A percentile compares a stretch with the other conserved stretches of the same genome.
Evolutionary conservation across 2,113 vertebrate species (phyloP).

Genomic region (Dipodomys merriami): DNA sequence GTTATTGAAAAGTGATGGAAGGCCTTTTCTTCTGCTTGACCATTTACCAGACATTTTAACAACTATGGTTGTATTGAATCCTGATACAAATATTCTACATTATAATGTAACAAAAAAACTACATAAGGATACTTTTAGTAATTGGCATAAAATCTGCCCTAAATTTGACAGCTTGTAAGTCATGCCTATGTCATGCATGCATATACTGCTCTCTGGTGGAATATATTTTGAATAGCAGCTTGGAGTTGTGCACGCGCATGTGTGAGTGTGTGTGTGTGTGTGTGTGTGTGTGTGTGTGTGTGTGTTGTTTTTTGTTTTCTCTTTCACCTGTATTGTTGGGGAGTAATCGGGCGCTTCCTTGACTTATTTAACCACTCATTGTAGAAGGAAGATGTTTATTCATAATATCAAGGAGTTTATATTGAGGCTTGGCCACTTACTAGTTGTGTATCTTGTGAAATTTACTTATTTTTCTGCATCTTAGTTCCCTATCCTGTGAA

Average conservation of each 20-base stretch:
- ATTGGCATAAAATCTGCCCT: neutral
- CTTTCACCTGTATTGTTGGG: rapidly evolving
- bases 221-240: neutral
- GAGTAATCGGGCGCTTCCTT: neutral
- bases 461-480: neutral
- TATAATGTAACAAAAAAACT: neutral
- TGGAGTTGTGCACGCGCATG: no score
- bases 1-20: neutral
- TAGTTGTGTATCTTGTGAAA: neutral
- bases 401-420: neutral
- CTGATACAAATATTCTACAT: neutral
- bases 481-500: neutral
- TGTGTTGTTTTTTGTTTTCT: neutral
- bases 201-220: conserved; percentile 68
- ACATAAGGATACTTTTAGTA: neutral
- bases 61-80: neutral
- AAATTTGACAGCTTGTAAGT: neutral
- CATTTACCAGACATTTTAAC: neutral
- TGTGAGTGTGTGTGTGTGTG: no score
- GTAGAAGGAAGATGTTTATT: neutral
- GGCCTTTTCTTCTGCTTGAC: neutral
- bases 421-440: neutral
- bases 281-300: no score
- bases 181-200: neutral
- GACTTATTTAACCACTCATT: neutral